A percentile compares a stretch with the other conserved stretches of the same genome.
Evolutionary conservation across 2,888 invertebrate genomes (phyloP).

Genomic region (Morpho helenor): DNA sequence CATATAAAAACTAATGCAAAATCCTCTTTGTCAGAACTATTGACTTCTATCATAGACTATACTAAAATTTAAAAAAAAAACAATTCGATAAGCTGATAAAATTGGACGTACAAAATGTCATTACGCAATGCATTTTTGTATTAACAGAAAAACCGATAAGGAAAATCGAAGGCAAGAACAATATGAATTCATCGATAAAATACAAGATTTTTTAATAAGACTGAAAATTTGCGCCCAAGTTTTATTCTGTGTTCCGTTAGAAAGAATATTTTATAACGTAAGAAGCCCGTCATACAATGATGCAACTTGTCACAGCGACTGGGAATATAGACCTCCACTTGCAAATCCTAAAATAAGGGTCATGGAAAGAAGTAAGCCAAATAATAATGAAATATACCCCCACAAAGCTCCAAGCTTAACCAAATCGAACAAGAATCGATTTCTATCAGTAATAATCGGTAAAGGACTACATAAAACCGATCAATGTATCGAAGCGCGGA

Average conservation of each 20-base stretch:
- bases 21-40: no score
- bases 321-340: background rate
- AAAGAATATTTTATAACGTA: background rate
- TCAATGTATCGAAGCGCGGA: conserved; percentile 1
- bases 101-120: background rate
- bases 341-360: background rate
- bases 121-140: background rate
- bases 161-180: background rate
- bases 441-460: background rate
- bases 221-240: background rate
- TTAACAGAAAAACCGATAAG: background rate
- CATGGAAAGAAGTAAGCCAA: background rate
- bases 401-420: background rate
- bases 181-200: background rate
- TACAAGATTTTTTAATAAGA: background rate
- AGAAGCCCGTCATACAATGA: background rate
- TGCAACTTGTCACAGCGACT: background rate
- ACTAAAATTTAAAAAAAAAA: no score
- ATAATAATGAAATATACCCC: background rate
- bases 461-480: background rate
- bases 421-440: background rate
- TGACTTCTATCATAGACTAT: no score
- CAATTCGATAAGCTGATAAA: background rate
- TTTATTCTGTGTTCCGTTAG: conserved; percentile 8
- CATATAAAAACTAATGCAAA: no score